A percentile compares a stretch with the other conserved stretches of the same genome.
Conservation (phyloP, 2,113 vertebrate genomes). For the Grammomys dolichurus region DNA sequence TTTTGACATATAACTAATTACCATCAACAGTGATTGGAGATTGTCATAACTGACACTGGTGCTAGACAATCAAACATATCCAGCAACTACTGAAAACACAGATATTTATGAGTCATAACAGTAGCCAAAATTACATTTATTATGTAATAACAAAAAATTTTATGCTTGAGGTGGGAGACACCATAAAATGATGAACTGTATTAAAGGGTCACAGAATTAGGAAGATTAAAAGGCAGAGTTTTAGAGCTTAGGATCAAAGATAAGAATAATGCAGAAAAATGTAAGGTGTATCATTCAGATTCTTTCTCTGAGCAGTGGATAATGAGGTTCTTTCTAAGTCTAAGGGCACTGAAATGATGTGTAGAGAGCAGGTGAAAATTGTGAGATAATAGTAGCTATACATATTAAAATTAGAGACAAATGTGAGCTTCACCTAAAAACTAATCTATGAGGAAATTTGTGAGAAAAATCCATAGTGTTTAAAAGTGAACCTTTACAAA, state of each 20-base stretch:
- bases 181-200: not conserved
- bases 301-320: not conserved
- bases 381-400: not conserved
- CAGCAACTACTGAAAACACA: not conserved
- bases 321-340: not conserved
- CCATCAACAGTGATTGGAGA: not conserved
- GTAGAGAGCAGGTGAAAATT: not conserved
- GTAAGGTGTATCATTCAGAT: not conserved
- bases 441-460: not conserved
- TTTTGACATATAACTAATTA: not conserved
- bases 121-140: not conserved
- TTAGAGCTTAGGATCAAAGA: not conserved
- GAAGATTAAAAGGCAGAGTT: not conserved
- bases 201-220: not conserved
- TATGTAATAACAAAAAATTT: not conserved
- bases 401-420: not conserved
- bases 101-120: not conserved
- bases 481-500: not conserved
- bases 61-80: not conserved
- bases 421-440: not conserved
- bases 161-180: not conserved
- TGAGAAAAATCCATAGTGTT: not conserved
- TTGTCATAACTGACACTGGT: not conserved
- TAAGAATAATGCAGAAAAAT: not conserved
- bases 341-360: not conserved